These are phyloP conservation scores for Karalla daura DNA, from an alignment of 2,797 vertebrate genomes.

Conservation along the genomic window DNA sequence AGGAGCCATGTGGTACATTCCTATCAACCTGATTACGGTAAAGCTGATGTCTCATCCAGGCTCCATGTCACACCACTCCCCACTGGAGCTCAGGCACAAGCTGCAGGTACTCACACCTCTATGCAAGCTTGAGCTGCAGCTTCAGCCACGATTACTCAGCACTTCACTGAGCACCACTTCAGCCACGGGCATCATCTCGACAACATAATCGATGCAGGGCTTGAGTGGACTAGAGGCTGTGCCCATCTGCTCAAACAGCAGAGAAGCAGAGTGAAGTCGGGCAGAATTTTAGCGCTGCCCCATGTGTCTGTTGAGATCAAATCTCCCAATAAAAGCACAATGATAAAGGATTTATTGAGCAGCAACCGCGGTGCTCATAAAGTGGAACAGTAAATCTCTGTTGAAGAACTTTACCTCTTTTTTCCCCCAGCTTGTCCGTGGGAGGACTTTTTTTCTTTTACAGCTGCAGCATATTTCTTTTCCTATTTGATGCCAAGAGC, in stretches of 20 bases:
- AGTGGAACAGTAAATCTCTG: conserved; percentile 70
- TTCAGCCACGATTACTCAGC: conserved; percentile 38
- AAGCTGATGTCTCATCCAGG: conserved; percentile 18
- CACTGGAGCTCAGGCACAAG: conserved; percentile 6
- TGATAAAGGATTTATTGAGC: conserved; percentile 76
- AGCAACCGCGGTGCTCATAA: conserved; percentile 63
- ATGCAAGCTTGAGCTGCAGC: neutral
- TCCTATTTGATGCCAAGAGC: conserved; percentile 80
- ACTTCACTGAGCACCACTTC: conserved; percentile 27
- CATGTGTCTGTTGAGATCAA: conserved; percentile 58
- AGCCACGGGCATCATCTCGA: conserved; percentile 16
- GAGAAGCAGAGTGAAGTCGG: conserved; percentile 29
- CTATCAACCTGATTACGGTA: conserved; percentile 31
- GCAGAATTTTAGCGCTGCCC: conserved; percentile 28
- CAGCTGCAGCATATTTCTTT: conserved; percentile 86
- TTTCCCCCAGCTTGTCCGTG: conserved; percentile 64
- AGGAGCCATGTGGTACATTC: conserved; percentile 10
- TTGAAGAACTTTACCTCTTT: conserved; percentile 59
- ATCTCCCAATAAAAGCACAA: conserved; percentile 66
- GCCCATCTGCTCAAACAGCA: conserved; percentile 20
- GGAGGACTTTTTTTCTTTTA: conserved; percentile 75
- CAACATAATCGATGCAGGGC: conserved; percentile 29
- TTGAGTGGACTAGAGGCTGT: neutral
- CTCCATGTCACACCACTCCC: neutral
- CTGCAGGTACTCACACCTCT: conserved; percentile 11